Base-by-base conservation (phyloP, 2,113 vertebrate species). In the Callocephalon fimbriatum region DNA sequence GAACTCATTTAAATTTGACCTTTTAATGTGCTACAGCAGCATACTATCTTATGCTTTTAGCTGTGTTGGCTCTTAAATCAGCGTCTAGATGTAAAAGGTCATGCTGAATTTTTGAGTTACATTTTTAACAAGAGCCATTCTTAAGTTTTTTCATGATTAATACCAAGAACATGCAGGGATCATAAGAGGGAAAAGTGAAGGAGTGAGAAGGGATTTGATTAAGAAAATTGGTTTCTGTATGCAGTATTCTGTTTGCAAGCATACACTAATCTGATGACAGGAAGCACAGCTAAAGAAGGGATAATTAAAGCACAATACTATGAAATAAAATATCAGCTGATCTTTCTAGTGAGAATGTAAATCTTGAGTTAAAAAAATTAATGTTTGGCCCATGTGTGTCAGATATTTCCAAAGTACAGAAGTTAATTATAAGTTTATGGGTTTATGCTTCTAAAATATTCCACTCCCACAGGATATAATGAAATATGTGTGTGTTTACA, bases 21-120 rank as follows among this genome's bases (percentile, higher is more conserved):
- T 97, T 98, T 96, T 97, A 97, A 97, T 85, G 61, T 96, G 93
- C 92, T 92, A 93, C 88, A 95, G 93, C 87, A 94, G 95, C 92
- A 95, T 84, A 84, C 58, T 85, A 56, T 95, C 94, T 80, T 76
- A 92, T 42, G 76, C 79, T 96, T 95, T 95, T 94, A 96, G 45
- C 79, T 73, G 14, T 44, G 59, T 50, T 86, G 37, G 78, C 83
- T 96, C 94, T 95, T 97, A 97, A 97, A 97, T 98, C 96, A 97
- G 93, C 79, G 59, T 96, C 91, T 93, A 89, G 75, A 84, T 92
- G 40, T 88, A 96, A 98, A 98, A 97, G 96, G 97, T 93, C 95
- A 73, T 40, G 40, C 66, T 70, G 82, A 96, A 91, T 95, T 94
- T 75, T 88, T 86, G 48, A 95, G 44, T 15, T 90, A 82, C 59